Evolutionary conservation across 2,113 vertebrate species (phyloP), one percentile per base, ranked within the genome.

Genomic region (Amphiprion ocellaris): DNA sequence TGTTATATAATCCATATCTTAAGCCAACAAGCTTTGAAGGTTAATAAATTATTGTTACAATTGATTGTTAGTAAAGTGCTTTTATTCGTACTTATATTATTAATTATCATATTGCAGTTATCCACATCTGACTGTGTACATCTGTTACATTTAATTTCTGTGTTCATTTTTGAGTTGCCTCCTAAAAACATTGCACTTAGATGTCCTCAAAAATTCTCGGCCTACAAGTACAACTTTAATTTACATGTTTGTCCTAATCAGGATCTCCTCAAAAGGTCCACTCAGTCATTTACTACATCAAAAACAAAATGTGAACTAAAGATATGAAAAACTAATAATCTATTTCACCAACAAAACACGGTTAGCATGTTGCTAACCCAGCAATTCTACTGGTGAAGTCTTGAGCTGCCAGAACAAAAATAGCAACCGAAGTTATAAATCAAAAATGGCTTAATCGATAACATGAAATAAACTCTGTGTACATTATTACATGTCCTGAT

Each of bases 1-100:
- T 58, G 3, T 60, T 71, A 69, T 58, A 61, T 69, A 37, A 4
- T 76, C 24, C 44, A 8, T 60, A 52, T 75, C 17, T 82, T 44
- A 65, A 74, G 59, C 39, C 52, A 41, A 78, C 69, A 74, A 69
- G 12, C 5, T 69, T 78, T 67, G 64, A 71, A 78, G 26, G 41
- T 87, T 84, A 90, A 72, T 74, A 56, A 69, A 77, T 64, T 1
- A 2, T 33, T 33, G 7, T 8, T 77, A 69, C 77, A 26, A 74
- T 1, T 65, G 50, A 76, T 39, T 69, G 77, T 88, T 88, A 81
- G 78, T 91, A 90, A 92, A 90, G 91, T 91, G 89, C 90, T 83
- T 88, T 53, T 69, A 66, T 70, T 71, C 68, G 1, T 84, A 74
- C 60, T 14, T 61, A 54, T 70, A 75, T 65, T 49, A n/a, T 67